Percentiles rank a stretch among this genome's conserved stretches.
Conservation (phyloP, 2,113 vertebrate species). For the Rutilus rutilus region DNA sequence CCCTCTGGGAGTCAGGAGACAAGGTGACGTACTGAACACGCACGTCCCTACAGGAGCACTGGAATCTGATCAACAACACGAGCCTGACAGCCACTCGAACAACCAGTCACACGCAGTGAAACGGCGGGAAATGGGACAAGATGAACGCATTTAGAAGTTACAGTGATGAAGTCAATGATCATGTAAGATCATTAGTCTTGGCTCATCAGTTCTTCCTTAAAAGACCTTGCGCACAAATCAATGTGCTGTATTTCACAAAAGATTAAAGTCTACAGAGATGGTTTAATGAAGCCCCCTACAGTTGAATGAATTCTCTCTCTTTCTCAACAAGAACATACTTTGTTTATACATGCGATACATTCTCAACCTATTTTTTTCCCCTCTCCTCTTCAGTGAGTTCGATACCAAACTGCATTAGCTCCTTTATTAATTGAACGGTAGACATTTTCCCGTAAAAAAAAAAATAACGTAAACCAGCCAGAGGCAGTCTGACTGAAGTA, state of each 20-base stretch:
- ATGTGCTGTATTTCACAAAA: slow-evolving; percentile 27
- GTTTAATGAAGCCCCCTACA: slow-evolving; percentile 9
- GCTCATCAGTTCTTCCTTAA: slow-evolving; percentile 30
- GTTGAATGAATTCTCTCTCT: neutral
- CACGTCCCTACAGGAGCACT: slow-evolving; percentile 64
- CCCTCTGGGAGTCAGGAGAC: slow-evolving; percentile 67
- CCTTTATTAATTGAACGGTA: no score
- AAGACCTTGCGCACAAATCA: slow-evolving; percentile 4
- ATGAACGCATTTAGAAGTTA: slow-evolving; percentile 16
- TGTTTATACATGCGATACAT: no score
- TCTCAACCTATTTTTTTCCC: no score
- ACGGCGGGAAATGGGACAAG: slow-evolving; percentile 21
- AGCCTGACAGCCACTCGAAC: slow-evolving; percentile 42
- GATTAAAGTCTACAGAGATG: slow-evolving; percentile 21
- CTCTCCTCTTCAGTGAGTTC: no score
- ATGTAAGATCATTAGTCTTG: slow-evolving; percentile 32
- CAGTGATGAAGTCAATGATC: slow-evolving; percentile 26
- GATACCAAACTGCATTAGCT: no score
- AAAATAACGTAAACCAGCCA: no score
- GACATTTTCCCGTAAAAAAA: no score
- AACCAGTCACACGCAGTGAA: slow-evolving; percentile 10
- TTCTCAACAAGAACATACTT: neutral
- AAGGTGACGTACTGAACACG: slow-evolving; percentile 74
- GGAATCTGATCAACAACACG: slow-evolving; percentile 51
- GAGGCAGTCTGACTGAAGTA: no score